A percentile compares a stretch with the other conserved stretches of the same genome.
These are phyloP conservation scores for Geopemphigus sp. DNA, from an alignment of 1,140 invertebrate species.

Conservation along the genomic window DNA sequence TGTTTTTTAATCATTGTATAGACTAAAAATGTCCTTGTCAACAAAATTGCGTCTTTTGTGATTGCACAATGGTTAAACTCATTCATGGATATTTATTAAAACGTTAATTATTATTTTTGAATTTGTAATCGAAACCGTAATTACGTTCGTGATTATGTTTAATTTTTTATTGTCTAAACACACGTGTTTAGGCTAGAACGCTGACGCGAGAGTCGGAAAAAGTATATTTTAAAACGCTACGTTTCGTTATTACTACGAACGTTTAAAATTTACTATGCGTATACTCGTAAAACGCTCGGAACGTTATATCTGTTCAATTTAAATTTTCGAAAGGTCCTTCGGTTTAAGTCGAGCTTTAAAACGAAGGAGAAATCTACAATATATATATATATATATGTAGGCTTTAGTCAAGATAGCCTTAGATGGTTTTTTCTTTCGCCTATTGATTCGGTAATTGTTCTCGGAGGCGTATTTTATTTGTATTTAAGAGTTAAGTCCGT, in stretches of 20 bases:
- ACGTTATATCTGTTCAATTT: no score
- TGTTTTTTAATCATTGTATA: neutral
- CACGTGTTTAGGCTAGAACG: no score
- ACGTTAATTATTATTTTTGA: neutral
- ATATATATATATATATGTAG: no score
- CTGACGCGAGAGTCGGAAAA: no score
- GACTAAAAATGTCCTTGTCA: neutral
- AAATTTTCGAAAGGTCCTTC: no score
- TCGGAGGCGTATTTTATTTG: neutral
- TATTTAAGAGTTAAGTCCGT: no score
- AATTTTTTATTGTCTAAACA: no score
- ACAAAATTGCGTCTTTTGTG: slow-evolving; percentile 1
- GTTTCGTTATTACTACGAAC: neutral
- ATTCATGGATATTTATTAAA: neutral
- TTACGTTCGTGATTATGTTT: no score
- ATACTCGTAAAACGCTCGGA: neutral
- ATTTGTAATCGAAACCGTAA: no score
- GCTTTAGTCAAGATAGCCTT: neutral
- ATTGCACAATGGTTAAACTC: neutral
- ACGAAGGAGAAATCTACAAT: neutral
- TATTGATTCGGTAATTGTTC: neutral
- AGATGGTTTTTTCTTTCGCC: neutral
- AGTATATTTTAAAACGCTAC: neutral
- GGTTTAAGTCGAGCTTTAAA: neutral
- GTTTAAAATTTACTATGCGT: neutral